These are phyloP conservation scores for Aphidoletes aphidimyza DNA, from an alignment of 2,888 invertebrate genomes.

Conservation along the genomic window DNA sequence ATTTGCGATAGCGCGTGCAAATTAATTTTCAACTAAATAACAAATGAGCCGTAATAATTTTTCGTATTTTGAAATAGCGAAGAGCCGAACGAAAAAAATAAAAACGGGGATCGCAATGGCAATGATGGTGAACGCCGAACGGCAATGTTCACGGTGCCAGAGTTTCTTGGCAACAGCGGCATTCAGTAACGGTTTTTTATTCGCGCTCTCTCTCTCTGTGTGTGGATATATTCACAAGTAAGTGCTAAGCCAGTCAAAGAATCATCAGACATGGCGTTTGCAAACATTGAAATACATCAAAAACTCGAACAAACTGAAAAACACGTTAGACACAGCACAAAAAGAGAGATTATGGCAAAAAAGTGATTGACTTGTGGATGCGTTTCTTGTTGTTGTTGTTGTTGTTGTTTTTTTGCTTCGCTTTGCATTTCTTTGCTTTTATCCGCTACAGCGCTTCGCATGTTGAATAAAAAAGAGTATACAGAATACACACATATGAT, in stretches of 20 bases:
- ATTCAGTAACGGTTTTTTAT: neutral
- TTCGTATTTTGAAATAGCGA: constrained; percentile 26
- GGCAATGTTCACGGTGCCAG: too few relatives aligned
- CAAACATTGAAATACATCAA: neutral
- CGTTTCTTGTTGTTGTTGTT: constrained; percentile 35
- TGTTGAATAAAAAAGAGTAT: too few relatives aligned
- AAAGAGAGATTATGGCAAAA: neutral
- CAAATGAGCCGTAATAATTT: constrained; percentile 48
- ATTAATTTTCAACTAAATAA: constrained; percentile 45
- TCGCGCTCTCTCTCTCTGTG: too few relatives aligned
- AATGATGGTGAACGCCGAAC: too few relatives aligned
- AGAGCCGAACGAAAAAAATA: too few relatives aligned
- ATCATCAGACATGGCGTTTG: neutral
- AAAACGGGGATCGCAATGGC: too few relatives aligned
- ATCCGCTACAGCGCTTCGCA: too few relatives aligned
- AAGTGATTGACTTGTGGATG: constrained; percentile 49
- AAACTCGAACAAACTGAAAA: neutral
- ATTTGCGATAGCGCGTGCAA: constrained; percentile 13
- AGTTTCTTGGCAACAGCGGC: too few relatives aligned
- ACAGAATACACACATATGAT: neutral
- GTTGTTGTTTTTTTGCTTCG: neutral
- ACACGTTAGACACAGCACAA: neutral
- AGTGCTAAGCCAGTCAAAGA: neutral
- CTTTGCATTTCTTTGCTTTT: neutral
- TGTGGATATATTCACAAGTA: neutral